These are phyloP conservation scores for Acanthosepion pharaonis DNA, from an alignment of 2,888 invertebrate species.

Conservation along the genomic window DNA sequence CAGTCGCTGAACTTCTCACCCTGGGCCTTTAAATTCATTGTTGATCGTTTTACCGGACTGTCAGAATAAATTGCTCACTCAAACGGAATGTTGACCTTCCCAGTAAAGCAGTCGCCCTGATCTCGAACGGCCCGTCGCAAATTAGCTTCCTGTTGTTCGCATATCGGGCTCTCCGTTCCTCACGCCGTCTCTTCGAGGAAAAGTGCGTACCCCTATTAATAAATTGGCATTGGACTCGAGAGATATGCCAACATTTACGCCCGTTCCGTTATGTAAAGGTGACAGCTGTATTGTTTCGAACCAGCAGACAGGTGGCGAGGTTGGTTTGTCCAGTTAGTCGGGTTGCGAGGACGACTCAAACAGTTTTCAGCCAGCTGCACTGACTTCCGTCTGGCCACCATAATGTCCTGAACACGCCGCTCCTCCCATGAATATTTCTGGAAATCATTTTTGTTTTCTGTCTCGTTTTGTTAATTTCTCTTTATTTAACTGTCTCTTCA, in stretches of 20 bases:
- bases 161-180: neutral
- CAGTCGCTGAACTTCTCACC: constrained; percentile 7
- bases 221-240: constrained; percentile 20
- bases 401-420: no score
- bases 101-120: neutral
- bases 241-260: constrained; percentile 9
- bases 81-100: neutral
- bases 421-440: neutral
- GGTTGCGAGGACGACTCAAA: neutral
- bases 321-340: neutral
- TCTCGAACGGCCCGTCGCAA: neutral
- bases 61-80: constrained; percentile 22
- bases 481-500: neutral
- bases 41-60: constrained; percentile 4
- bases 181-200: neutral
- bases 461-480: neutral
- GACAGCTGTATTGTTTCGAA: constrained; percentile 33
- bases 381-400: no score
- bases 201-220: neutral
- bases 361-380: neutral
- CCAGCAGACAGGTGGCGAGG: neutral
- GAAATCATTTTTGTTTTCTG: neutral
- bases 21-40: constrained; percentile 6
- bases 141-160: constrained; percentile 6
- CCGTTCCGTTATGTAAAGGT: constrained; percentile 16